Evolutionary conservation across 2,888 invertebrate species (phyloP), one percentile per base, ranked within the genome.

Genomic region (Erebia ligea): DNA sequence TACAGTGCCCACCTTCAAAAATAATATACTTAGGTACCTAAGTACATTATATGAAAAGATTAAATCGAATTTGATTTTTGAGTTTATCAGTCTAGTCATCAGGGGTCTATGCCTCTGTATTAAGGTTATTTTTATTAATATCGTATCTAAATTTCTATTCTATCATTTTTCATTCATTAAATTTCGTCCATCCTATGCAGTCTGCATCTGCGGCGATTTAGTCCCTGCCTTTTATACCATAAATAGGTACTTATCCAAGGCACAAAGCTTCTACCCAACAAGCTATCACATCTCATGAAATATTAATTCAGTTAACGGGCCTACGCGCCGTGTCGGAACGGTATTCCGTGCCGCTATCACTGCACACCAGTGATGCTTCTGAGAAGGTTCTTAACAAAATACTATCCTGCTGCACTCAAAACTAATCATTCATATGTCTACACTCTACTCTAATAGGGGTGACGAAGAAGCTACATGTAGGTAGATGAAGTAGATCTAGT

Each of bases 261-360:
- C 9, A n/a, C n/a, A 40, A n/a, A 11, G 1, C 1, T 45, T 21
- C 34, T 19, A 54, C 56, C 54, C 17, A n/a, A 61, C 21, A 48
- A 21, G 13, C 34, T 11, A 56, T 21, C 40, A 13, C 59, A 67
- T 58, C 74, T 79, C 77, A 82, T 82, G 75, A 72, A 83, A 80
- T 84, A 85, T 83, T 81, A 79, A 84, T 79, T 45, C 57, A 64
- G 73, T 83, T 62, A 85, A 82, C 84, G 86, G 84, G 69, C 70
- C 68, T 75, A 75, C 61, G 69, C 71, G 68, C 75, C 71, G 79
- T 79, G 78, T 82, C 79, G 73, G 75, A 72, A 73, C 74, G 73
- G 70, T 74, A 70, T 59, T 58, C 50, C 63, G 67, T 73, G 68
- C 62, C 66, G 58, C 67, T 69, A 63, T 68, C 21, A n/a, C n/a